Evolutionary conservation across 2,888 invertebrate species (phyloP), one percentile per base, ranked within the genome.

Genomic region (Onchidella celtica): DNA sequence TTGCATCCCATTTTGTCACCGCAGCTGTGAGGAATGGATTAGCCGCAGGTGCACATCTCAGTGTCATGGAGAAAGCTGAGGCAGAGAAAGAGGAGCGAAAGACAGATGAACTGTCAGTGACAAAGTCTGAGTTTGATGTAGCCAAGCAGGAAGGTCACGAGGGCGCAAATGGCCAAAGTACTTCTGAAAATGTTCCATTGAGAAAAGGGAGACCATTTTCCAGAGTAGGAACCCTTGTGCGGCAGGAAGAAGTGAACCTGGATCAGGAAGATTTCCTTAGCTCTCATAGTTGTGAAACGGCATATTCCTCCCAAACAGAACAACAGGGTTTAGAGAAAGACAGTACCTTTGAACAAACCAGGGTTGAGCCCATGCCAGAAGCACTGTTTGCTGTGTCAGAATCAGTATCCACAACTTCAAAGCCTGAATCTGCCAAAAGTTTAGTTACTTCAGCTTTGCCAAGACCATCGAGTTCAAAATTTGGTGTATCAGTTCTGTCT

Each of bases 1-100:
- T 88, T 86, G 91, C 90, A 57, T 79, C 89, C 14, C 86, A 83
- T 61, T 77, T 89, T 63, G 84, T 85, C 21, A 69, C 82, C 29
- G 72, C 79, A 27, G 77, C 87, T 73, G 76, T 91, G 74, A 79
- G 84, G 55, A 89, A 89, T 69, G 89, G 90, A 17, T 86, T 90
- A 14, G 88, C 88, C 6, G 87, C 87, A n/a, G 83, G 36, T 59
- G 77, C 63, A 55, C 32, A 66, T 27, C 2, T 68, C 3, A 68
- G 14, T 27, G 17, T 55, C 27, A 38, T 29, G 11, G 57, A 32
- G 4, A 47, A 11, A n/a, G 65, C 27, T 27, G 75, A 47, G 34
- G 65, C 34, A 29, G 75, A n/a, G 40, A 21, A n/a, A n/a, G 36
- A 74, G 3, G 24, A 32, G 4, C 17, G n/a, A 47, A 4, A n/a